Base-by-base conservation (phyloP, 2,888 invertebrate species). In the Andrena bucephala region DNA sequence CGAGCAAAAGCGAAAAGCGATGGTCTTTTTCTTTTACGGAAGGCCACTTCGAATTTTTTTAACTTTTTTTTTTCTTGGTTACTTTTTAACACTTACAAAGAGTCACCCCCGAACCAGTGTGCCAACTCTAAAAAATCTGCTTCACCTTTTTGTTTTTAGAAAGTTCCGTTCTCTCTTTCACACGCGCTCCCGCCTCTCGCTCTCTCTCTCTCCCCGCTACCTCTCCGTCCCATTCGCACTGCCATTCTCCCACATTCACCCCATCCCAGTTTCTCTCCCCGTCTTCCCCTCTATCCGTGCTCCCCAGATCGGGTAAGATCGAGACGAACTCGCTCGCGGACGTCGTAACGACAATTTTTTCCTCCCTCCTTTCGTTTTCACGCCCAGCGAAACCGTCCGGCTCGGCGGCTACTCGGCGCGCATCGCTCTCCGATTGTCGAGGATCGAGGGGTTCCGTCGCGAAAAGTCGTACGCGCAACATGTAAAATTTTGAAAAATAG, bases 21-120 rank as follows among this genome's bases (percentile, higher is more conserved):
- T 88, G 90, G 92, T 92, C 91, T 92, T 91, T 80, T 78, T 85
- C 84, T 87, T 87, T 89, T 78, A 86, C 86, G 92, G 93, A 94
- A 94, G 94, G 94, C 93, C 94, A 94, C 94, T 94, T 94, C 92
- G 91, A 93, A 93, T 92, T 90, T 89, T 90, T 88, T 90, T 85
- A 85, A 72, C 42, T 67, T 90, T 87, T 88, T 85, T 85, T 85
- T 72, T 67, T 63, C 29, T 48, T 72, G 42, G 5, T 85, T 88
- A 81, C 89, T 82, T 89, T 90, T 89, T 90, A 81, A 90, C 87
- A 91, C 89, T 90, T 91, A 92, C 90, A 90, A 92, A 90, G 90
- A 89, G 84, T 88, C 88, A 75, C 81, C 84, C 81, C 84, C 81
- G 87, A 84, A 87, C 87, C 78, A 79, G 81, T 85, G 85, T 79